Conservation (phyloP, 2,113 vertebrate genomes). For the Strigops habroptila region DNA sequence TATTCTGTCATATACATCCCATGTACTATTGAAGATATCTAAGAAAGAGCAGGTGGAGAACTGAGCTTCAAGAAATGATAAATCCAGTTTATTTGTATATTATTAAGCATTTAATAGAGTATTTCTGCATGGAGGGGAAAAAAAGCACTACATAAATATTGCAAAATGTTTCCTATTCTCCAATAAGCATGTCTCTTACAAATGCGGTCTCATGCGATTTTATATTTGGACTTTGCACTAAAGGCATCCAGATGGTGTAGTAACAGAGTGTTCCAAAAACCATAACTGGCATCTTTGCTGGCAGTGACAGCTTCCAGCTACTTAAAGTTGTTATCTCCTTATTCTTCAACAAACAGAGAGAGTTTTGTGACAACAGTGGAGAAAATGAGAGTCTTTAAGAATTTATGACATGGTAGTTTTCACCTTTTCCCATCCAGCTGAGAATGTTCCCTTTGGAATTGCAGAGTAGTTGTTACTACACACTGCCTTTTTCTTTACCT, state of each 20-base stretch:
- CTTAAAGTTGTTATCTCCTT: conserved; percentile 24
- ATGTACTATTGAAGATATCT: background rate
- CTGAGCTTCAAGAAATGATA: background rate
- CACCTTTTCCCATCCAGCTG: background rate
- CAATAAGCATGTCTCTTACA: background rate
- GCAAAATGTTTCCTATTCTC: background rate
- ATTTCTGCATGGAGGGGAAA: background rate
- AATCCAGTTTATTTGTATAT: background rate
- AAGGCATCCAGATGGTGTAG: conserved; percentile 25
- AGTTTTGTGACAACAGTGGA: background rate
- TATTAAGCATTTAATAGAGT: background rate
- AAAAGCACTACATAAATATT: background rate
- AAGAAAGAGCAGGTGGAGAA: background rate
- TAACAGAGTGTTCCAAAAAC: conserved; percentile 8
- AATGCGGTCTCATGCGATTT: background rate
- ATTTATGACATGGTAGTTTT: conserved; percentile 8
- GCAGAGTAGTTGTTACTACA: background rate
- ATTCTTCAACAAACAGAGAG: conserved; percentile 1
- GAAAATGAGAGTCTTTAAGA: background rate
- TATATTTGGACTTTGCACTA: background rate
- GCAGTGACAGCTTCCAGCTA: background rate
- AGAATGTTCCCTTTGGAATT: background rate
- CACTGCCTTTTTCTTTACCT: background rate
- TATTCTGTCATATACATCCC: background rate
- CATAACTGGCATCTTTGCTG: conserved; percentile 1